These are phyloP conservation scores for Nesidiocoris tenuis DNA, from an alignment of 2,888 invertebrate species.

Conservation along the genomic window DNA sequence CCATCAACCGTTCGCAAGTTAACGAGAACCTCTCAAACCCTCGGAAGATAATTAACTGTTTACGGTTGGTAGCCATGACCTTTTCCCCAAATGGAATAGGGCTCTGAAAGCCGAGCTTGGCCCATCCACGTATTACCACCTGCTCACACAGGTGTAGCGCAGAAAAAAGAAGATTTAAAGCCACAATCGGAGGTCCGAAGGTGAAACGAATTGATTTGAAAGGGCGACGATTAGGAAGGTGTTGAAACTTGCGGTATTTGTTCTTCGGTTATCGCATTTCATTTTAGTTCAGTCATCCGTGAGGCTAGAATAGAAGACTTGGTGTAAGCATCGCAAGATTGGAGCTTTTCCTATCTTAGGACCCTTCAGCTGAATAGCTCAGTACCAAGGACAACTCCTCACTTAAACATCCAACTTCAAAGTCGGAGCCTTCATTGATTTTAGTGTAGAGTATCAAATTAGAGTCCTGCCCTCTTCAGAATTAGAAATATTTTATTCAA, in stretches of 20 bases:
- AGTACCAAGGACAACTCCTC: too few relatives aligned
- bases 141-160: not conserved
- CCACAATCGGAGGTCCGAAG: not conserved
- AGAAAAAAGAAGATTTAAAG: not conserved
- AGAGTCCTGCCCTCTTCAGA: too few relatives aligned
- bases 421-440: too few relatives aligned
- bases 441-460: too few relatives aligned
- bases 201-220: not conserved
- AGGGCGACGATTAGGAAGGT: not conserved
- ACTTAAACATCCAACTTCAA: too few relatives aligned
- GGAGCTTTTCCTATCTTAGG: too few relatives aligned
- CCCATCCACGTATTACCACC: not conserved
- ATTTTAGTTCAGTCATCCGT: too few relatives aligned
- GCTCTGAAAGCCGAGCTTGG: not conserved
- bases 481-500: too few relatives aligned
- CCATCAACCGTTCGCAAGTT: too few relatives aligned
- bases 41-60: not conserved
- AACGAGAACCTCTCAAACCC: not conserved
- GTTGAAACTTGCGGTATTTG: not conserved
- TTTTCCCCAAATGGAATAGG: not conserved
- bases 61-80: not conserved
- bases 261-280: not conserved
- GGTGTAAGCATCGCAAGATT: too few relatives aligned
- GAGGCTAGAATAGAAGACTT: too few relatives aligned
- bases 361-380: too few relatives aligned